These are phyloP conservation scores for Vanessa tameamea DNA, from an alignment of 1,140 invertebrate genomes.

Conservation along the genomic window DNA sequence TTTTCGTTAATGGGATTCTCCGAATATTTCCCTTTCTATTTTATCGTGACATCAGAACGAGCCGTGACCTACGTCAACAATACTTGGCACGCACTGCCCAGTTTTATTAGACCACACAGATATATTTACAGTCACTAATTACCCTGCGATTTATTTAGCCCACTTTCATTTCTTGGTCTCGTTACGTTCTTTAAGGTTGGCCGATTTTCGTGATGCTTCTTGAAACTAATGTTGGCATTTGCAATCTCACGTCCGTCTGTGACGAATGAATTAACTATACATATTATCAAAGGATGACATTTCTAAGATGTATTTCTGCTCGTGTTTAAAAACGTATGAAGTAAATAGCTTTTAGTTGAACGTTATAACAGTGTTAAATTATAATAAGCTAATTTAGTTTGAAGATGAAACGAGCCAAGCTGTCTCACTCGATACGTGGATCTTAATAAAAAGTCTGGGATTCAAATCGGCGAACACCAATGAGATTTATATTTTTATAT, in stretches of 20 bases:
- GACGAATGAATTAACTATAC: constrained; percentile 27
- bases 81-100: constrained; percentile 40
- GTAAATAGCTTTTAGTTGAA: background rate
- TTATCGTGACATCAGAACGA: constrained; percentile 26
- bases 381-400: too few relatives aligned
- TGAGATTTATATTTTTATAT: too few relatives aligned
- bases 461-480: too few relatives aligned
- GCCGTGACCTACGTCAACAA: constrained; percentile 42
- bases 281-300: constrained; percentile 26
- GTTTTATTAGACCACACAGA: constrained; percentile 39
- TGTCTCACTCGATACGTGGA: too few relatives aligned
- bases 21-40: background rate
- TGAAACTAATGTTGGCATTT: constrained; percentile 29
- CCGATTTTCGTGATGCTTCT: constrained; percentile 24
- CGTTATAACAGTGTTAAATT: background rate
- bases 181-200: constrained; percentile 26
- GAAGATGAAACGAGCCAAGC: too few relatives aligned
- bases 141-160: constrained; percentile 44
- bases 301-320: constrained; percentile 22
- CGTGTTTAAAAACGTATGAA: background rate
- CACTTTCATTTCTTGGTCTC: constrained; percentile 30
- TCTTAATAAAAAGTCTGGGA: too few relatives aligned
- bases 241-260: constrained; percentile 21
- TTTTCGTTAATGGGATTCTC: background rate
- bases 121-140: constrained; percentile 53